A percentile compares a stretch with the other conserved stretches of the same genome.
Evolutionary conservation across 2,888 invertebrate species (phyloP).

Genomic region (Netelia virgata): DNA sequence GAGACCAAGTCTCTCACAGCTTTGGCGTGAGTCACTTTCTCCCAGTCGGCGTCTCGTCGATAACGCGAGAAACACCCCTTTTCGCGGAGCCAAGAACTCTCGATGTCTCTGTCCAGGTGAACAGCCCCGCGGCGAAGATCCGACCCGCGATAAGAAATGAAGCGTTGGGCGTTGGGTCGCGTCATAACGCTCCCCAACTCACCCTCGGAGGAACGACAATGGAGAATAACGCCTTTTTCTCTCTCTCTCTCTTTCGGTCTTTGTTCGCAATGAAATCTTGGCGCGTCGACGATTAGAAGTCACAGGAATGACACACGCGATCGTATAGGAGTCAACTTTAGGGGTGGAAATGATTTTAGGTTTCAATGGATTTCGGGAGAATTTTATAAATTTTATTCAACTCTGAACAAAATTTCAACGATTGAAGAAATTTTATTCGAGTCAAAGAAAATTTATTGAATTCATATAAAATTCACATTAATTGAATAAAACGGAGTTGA

Average conservation of each 20-base stretch:
- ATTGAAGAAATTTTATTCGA: no score
- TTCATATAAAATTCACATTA: no score
- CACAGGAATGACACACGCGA: not conserved
- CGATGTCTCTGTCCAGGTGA: slow-evolving; percentile 39
- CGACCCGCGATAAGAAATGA: slow-evolving; percentile 61
- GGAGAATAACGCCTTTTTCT: slow-evolving; percentile 11
- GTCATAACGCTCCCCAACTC: not conserved
- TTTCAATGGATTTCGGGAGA: no score
- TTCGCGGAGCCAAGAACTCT: not conserved
- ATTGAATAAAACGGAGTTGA: no score
- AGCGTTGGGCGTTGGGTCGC: slow-evolving; percentile 17
- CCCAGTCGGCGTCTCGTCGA: slow-evolving; percentile 20
- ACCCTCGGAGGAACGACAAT: not conserved
- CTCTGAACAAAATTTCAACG: no score
- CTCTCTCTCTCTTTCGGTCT: not conserved
- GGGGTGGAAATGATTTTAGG: no score
- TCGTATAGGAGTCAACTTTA: not conserved
- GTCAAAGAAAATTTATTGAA: no score
- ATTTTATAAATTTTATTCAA: no score
- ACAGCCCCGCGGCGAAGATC: slow-evolving; percentile 48
- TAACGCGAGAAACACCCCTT: slow-evolving; percentile 24
- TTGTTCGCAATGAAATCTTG: slow-evolving; percentile 15
- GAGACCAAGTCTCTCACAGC: slow-evolving; percentile 17
- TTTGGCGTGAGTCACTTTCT: slow-evolving; percentile 66
- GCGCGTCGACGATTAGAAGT: slow-evolving; percentile 12